Conservation (phyloP, 2,888 invertebrate genomes). For the Galeopsomyia nigrocyanea region DNA sequence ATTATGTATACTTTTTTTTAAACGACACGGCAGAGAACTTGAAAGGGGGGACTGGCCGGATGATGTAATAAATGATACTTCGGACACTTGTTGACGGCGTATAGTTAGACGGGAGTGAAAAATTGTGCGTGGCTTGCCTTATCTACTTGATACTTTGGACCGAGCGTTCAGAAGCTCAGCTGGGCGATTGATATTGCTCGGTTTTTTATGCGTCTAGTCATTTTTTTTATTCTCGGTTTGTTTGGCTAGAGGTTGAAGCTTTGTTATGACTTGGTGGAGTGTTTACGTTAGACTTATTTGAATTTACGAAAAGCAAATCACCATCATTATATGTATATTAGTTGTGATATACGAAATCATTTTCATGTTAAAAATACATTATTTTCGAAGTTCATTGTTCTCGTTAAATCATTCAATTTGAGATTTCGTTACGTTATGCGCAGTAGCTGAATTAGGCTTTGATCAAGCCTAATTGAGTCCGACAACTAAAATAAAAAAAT, state of each 20-base stretch:
- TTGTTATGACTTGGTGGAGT: no score
- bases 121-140: constrained; percentile 3
- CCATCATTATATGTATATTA: no score
- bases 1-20: constrained; percentile 4
- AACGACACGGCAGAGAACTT: constrained; percentile 43
- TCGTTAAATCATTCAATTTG: no score
- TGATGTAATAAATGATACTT: constrained; percentile 38
- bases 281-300: no score
- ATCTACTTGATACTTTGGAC: constrained; percentile 34
- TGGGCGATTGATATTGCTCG: neutral
- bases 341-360: no score
- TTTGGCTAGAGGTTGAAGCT: no score
- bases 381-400: no score
- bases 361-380: no score
- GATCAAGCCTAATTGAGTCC: constrained; percentile 23
- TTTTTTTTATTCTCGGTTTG: no score
- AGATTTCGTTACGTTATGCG: no score
- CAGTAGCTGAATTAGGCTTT: constrained; percentile 16
- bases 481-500: constrained; percentile 36
- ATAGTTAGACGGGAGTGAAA: neutral
- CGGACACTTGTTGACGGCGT: constrained; percentile 28
- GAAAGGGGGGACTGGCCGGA: constrained; percentile 35
- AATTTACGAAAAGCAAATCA: no score
- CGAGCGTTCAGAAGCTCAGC: neutral
- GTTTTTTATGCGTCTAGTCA: no score